Evolutionary conservation across 2,797 vertebrate genomes (phyloP).

Genomic region (Micrastur ruficollis): DNA sequence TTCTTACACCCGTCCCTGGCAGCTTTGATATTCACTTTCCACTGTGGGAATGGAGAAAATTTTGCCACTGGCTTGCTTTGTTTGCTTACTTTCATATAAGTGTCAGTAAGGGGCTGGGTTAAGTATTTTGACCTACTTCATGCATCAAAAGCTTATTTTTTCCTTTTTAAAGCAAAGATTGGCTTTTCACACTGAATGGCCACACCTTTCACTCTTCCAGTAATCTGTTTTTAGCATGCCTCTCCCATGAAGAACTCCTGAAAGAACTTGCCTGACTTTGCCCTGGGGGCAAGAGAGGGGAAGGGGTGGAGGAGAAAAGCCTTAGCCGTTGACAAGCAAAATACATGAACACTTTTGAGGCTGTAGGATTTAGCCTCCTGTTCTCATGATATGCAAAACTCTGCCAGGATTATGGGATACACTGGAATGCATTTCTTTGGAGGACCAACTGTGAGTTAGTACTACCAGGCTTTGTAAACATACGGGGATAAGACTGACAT

Average conservation of each 20-base stretch:
- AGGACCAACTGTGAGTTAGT: not conserved
- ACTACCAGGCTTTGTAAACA: conserved; percentile 16
- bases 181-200: conserved; percentile 1
- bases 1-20: not conserved
- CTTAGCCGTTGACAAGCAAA: not conserved
- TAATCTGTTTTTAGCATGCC: conserved; percentile 20
- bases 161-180: conserved; percentile 4
- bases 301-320: conserved; percentile 30
- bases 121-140: conserved; percentile 61
- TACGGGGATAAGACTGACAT: conserved; percentile 8
- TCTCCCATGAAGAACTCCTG: conserved; percentile 34
- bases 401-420: not conserved
- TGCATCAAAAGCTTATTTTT: conserved; percentile 22
- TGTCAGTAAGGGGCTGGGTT: conserved; percentile 33
- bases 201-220: conserved; percentile 37
- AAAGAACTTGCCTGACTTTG: conserved; percentile 42
- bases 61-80: conserved; percentile 9
- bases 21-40: not conserved
- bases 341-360: not conserved
- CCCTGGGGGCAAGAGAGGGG: conserved; percentile 21
- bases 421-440: not conserved
- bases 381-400: not conserved
- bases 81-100: conserved; percentile 36
- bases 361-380: not conserved
- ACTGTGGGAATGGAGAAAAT: not conserved